Conservation (phyloP, 2,888 invertebrate species). For the Spodoptera picta region DNA sequence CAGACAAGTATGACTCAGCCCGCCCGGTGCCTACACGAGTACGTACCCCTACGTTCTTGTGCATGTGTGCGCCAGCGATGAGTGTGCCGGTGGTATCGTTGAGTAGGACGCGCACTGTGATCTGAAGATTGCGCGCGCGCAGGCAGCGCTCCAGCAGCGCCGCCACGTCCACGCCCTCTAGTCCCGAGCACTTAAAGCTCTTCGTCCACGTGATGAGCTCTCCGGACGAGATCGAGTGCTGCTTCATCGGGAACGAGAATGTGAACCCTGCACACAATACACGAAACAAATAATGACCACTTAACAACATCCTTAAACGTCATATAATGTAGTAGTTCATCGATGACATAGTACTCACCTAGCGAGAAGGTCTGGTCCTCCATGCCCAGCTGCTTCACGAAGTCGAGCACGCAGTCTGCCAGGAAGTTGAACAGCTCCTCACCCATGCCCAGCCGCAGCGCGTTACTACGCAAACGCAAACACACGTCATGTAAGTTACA, state of each 20-base stretch:
- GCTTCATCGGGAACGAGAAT: slow-evolving; percentile 95
- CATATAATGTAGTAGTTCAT: too few species aligned
- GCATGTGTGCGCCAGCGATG: slow-evolving; percentile 91
- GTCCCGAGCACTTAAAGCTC: slow-evolving; percentile 93
- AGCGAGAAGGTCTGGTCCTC: slow-evolving; percentile 89
- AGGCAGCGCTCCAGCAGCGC: slow-evolving; percentile 91
- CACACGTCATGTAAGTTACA: slow-evolving; percentile 10
- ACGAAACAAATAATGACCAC: not conserved
- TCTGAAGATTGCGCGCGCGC: slow-evolving; percentile 84
- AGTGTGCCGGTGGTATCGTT: slow-evolving; percentile 93
- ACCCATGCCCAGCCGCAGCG: slow-evolving; percentile 90
- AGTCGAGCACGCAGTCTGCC: slow-evolving; percentile 92
- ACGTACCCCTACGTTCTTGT: slow-evolving; percentile 87
- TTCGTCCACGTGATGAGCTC: slow-evolving; percentile 95
- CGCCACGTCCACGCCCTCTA: slow-evolving; percentile 91
- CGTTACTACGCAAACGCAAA: slow-evolving; percentile 75
- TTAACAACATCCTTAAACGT: too few species aligned
- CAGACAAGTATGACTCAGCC: too few species aligned
- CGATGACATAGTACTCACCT: slow-evolving; percentile 83
- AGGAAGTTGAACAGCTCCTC: slow-evolving; percentile 92
- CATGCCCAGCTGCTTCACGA: slow-evolving; percentile 90
- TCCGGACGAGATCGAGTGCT: slow-evolving; percentile 92
- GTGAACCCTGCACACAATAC: slow-evolving; percentile 90
- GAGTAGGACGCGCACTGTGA: slow-evolving; percentile 92
- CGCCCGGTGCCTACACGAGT: not conserved